Evolutionary conservation across 2,797 vertebrate genomes (phyloP).

Genomic region (Podarcis siculus): DNA sequence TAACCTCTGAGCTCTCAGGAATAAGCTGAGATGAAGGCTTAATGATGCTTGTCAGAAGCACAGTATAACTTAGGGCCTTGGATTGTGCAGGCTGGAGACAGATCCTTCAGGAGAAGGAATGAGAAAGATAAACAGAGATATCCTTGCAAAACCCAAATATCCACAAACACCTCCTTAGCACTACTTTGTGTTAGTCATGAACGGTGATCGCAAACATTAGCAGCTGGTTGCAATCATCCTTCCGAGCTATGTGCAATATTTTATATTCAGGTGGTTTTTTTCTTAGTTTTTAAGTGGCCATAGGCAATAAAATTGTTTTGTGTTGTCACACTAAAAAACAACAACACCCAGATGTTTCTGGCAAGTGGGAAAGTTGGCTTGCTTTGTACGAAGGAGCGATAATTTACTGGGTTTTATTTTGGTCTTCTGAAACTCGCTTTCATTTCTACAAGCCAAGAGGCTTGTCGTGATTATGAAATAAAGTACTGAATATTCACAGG

Average conservation of each 20-base stretch:
- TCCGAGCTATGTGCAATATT: neutral
- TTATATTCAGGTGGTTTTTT: neutral
- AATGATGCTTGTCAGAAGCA: conserved; percentile 11
- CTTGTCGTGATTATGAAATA: neutral
- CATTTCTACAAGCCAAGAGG: neutral
- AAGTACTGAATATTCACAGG: neutral
- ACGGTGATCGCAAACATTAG: conserved; percentile 14
- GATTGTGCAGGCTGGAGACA: conserved; percentile 30
- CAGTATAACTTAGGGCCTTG: conserved; percentile 2
- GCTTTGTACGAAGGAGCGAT: neutral
- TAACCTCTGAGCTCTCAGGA: conserved; percentile 55
- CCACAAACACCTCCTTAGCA: conserved; percentile 3
- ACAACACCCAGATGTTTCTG: neutral
- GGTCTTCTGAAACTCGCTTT: neutral
- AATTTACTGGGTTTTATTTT: neutral
- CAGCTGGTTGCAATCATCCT: conserved; percentile 18
- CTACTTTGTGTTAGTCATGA: neutral
- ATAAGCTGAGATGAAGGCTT: conserved; percentile 16
- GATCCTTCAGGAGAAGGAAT: conserved; percentile 42
- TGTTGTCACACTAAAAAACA: neutral
- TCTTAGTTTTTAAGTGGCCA: conserved; percentile 23
- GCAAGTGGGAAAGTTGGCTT: neutral
- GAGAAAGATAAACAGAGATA: conserved; percentile 34
- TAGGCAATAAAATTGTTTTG: conserved; percentile 3
- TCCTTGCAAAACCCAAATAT: conserved; percentile 32